A percentile compares a stretch with the other conserved stretches of the same genome.
Conservation (phyloP, 92 coral and sea anemone species). For the Palythoa heliodiscus region DNA sequence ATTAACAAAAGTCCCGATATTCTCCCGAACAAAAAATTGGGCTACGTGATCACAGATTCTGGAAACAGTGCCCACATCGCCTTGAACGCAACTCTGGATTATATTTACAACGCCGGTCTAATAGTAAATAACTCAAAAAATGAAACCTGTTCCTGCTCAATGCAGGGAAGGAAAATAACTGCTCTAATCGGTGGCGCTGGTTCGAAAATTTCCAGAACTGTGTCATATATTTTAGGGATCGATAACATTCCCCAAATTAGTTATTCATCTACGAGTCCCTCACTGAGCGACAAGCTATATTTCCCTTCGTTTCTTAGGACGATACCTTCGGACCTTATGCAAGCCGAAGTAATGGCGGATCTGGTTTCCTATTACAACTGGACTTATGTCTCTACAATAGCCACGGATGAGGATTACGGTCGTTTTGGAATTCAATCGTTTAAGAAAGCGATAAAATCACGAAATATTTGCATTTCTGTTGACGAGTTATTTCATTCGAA, state of each 20-base stretch:
- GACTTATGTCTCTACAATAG: constrained; percentile 89
- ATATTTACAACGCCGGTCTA: constrained; percentile 28
- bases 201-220: constrained; percentile 91
- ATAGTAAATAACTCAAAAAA: constrained; percentile 16
- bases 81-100: constrained; percentile 72
- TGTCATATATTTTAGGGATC: constrained; percentile 68
- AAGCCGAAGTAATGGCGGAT: constrained; percentile 96
- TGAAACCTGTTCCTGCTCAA: constrained; percentile 54
- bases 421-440: constrained; percentile 89
- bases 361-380: constrained; percentile 68
- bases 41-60: constrained; percentile 87
- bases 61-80: constrained; percentile 87
- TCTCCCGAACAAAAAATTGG: constrained; percentile 70
- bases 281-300: constrained; percentile 75
- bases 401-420: constrained; percentile 96
- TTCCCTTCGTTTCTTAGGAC: constrained; percentile 94
- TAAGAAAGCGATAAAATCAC: constrained; percentile 76
- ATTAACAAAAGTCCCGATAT: constrained; percentile 64
- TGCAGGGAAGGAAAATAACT: constrained; percentile 44
- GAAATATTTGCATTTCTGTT: constrained; percentile 83
- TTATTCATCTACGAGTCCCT: constrained; percentile 95
- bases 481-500: constrained; percentile 89
- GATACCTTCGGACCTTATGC: constrained; percentile 92
- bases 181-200: constrained; percentile 97
- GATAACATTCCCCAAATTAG: constrained; percentile 87